Evolutionary conservation across 2,797 vertebrate genomes (phyloP).

Genomic region (Catostomus latipinnis): DNA sequence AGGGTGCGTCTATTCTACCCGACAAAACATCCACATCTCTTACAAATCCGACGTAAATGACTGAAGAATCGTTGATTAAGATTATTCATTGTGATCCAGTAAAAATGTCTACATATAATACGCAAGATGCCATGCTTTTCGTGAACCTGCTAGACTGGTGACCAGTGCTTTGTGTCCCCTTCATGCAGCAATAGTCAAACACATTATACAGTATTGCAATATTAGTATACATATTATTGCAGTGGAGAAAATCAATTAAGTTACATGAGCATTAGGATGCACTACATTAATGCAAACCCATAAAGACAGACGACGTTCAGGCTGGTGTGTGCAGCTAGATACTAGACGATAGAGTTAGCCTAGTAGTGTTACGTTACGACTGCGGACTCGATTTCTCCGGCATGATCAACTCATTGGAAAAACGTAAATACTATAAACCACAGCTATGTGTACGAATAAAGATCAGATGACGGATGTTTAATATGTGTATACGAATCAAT

Average conservation of each 20-base stretch:
- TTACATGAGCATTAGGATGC: not conserved
- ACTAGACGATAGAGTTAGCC: not conserved
- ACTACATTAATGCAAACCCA: not conserved
- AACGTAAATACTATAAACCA: conserved; percentile 8
- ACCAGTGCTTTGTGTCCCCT: not conserved
- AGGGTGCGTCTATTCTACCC: not conserved
- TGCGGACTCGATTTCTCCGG: not conserved
- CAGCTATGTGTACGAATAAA: not conserved
- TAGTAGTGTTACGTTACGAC: not conserved
- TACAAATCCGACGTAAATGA: conserved; percentile 5
- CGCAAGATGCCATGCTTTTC: conserved; percentile 8
- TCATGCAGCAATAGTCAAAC: not conserved
- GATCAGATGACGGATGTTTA: not conserved
- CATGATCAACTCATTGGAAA: conserved; percentile 11
- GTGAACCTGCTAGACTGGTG: not conserved
- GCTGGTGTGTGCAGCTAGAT: not conserved
- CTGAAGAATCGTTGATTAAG: not conserved
- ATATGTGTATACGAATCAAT: not conserved
- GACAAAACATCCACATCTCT: conserved; percentile 22
- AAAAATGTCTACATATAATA: not conserved
- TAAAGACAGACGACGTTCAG: not conserved
- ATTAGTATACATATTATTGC: not conserved
- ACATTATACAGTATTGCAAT: not conserved
- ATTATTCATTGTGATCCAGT: not conserved
- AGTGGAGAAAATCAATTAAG: not conserved